Evolutionary conservation across 2,113 vertebrate species (phyloP).

Genomic region (Egretta garzetta): DNA sequence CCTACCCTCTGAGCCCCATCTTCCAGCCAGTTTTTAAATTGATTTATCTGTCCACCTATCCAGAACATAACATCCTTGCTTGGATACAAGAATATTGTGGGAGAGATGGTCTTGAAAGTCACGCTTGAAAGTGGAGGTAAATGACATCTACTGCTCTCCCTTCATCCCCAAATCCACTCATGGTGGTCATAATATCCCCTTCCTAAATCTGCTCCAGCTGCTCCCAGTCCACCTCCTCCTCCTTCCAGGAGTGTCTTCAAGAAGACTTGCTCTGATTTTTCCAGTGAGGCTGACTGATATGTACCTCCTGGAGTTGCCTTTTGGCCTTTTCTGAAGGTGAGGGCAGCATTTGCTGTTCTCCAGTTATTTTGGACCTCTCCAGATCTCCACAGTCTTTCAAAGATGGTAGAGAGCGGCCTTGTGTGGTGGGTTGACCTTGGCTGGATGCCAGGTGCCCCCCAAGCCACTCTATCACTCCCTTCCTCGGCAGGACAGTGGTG

Average conservation of each 20-base stretch:
- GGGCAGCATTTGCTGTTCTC: not conserved
- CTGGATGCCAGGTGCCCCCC: too few relatives aligned
- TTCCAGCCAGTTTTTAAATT: not conserved
- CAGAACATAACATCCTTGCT: not conserved
- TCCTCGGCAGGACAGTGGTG: too few relatives aligned
- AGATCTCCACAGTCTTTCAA: not conserved
- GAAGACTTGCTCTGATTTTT: not conserved
- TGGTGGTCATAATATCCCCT: not conserved
- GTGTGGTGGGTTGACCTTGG: too few relatives aligned
- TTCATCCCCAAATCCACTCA: not conserved
- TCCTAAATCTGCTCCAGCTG: not conserved
- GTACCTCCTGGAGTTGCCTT: not conserved
- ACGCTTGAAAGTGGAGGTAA: not conserved
- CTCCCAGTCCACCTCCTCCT: not conserved
- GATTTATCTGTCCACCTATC: not conserved
- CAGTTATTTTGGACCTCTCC: not conserved
- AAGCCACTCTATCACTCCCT: too few relatives aligned
- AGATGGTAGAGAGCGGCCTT: not conserved
- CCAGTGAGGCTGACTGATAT: not conserved
- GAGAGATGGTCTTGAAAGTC: not conserved
- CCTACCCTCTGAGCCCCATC: not conserved
- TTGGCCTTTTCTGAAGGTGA: not conserved
- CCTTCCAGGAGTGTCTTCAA: not conserved
- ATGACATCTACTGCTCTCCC: not conserved
- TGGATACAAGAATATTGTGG: not conserved